Base-by-base conservation (phyloP, 2,888 invertebrate species). In the Zaprionus obscuricornis region DNA sequence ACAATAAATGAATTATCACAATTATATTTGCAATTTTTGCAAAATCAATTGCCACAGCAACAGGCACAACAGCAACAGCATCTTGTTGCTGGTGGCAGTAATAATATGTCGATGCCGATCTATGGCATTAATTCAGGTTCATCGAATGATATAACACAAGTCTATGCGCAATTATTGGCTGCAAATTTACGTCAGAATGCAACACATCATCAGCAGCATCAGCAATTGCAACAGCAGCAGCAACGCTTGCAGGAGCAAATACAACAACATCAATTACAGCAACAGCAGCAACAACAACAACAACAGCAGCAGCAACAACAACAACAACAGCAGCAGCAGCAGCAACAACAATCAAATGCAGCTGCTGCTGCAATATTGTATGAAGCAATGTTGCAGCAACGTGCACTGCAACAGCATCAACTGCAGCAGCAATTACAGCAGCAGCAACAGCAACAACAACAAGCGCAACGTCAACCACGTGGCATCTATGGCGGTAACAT, bases 401-500 rank as follows among this genome's bases (percentile, higher is more conserved):
- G 58, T 1, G 26, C 22, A 22, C 7, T 22, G 22, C 22, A 22
- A 22, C 22, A 22, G 2, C 58, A 37, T 2, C 39, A 39, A 2
- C 54, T 54, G 40, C 55, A 50, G 6, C 57, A 52, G 4, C 57
- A 43, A 2, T 17, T 29, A 3, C 51, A 52, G n/a, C n/a, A n/a
- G n/a, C n/a, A n/a, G n/a, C n/a, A n/a, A n/a, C 55, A 45, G 3
- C 52, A 42, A 8, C 46, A 47, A 3, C 58, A 47, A 6, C n/a
- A 45, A 4, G 18, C 20, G 13, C 37, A 17, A 3, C 36, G 29
- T 1, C 29, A 29, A n/a, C 51, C 58, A 1, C 60, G 81, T 3
- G 66, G 27, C 59, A 65, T 76, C 8, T 82, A 56, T 18, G 82
- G 82, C n/a, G 34, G 37, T 11, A 63, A 27, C 16, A 40, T 20